Evolutionary conservation across 2,888 invertebrate genomes (phyloP).

Genomic region (Tachina grossa): DNA sequence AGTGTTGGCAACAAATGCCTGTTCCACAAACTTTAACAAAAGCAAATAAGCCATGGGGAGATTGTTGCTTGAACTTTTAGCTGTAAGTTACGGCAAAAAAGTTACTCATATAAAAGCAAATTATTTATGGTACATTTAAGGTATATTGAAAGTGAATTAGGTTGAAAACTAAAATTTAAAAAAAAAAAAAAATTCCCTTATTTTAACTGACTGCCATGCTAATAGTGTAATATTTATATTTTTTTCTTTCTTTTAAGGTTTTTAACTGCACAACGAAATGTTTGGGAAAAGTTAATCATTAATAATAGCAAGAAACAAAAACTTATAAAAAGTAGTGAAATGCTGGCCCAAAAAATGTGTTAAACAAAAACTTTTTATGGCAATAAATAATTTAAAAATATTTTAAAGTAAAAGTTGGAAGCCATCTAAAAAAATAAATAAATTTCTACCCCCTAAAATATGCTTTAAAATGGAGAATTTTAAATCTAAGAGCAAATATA

Average conservation of each 20-base stretch:
- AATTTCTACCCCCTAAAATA: background rate
- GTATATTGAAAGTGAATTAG: conserved; percentile 53
- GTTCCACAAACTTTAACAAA: background rate
- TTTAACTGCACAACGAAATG: conserved; percentile 54
- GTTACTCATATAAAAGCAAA: conserved; percentile 14
- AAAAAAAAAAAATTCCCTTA: background rate
- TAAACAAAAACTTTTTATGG: background rate
- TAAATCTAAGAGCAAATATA: too few relatives aligned
- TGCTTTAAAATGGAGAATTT: too few relatives aligned
- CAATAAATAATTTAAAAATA: background rate
- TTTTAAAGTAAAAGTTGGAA: conserved; percentile 7
- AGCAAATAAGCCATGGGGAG: background rate
- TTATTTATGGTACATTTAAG: conserved; percentile 34
- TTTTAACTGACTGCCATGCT: background rate
- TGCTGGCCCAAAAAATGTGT: background rate
- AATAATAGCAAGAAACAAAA: background rate
- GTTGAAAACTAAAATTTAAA: conserved; percentile 23
- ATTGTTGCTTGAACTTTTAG: conserved; percentile 7
- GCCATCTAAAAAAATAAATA: background rate
- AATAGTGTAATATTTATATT: conserved; percentile 13
- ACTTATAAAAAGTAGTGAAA: background rate
- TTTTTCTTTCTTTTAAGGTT: conserved; percentile 28
- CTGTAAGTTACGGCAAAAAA: background rate
- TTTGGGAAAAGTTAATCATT: background rate
- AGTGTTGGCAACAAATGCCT: conserved; percentile 23